Base-by-base conservation (phyloP, 2,797 vertebrate genomes). In the Myotis vivesi region DNA sequence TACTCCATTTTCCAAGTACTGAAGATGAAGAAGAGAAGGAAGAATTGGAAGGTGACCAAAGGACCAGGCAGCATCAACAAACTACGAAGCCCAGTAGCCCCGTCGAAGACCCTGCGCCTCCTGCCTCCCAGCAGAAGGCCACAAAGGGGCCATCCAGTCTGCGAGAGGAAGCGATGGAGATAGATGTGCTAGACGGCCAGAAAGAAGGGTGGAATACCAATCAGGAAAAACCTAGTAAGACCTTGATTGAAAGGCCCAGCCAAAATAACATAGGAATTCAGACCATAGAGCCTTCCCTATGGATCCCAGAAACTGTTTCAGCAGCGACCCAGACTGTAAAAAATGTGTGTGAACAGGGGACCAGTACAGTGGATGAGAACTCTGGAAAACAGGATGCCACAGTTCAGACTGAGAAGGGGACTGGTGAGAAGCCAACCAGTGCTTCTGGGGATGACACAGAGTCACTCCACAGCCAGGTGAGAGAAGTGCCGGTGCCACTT, bases 381-480 rank as follows among this genome's bases (percentile, higher is more conserved):
- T 97, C 94, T 81, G 97, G 92, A 59, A 96, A 41, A 44, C 97
- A 95, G 57, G 98, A 98, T 93, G 98, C 97, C 0, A 96, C 53
- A 0, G 95, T 98, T 57, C 98, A 98, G 91, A 98, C 98, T 0
- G 98, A 98, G 3, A 92, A 87, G 83, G 97, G 89, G 16, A 28
- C 81, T 38, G 91, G 87, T 7, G 95, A 97, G 83, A 98, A 98
- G 69, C 89, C 96, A 15, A 90, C 83, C 64, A 97, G 88, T 0
- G 51, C 90, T 41, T 86, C 97, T 62, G 98, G 95, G 59, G 97
- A 98, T 5, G 98, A 98, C 36, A 97, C 94, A 0, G 98, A 98
- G 62, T 98, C 98, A 2, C 95, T 98, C 17, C 98, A 98, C 72
- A 98, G 98, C 96, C 98, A 99, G 98, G 98, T 99, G 95, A 95